phyloP scores from a whole-genome alignment of 92 coral and sea anemone species.

The Isaurus tuberculatus region DNA sequence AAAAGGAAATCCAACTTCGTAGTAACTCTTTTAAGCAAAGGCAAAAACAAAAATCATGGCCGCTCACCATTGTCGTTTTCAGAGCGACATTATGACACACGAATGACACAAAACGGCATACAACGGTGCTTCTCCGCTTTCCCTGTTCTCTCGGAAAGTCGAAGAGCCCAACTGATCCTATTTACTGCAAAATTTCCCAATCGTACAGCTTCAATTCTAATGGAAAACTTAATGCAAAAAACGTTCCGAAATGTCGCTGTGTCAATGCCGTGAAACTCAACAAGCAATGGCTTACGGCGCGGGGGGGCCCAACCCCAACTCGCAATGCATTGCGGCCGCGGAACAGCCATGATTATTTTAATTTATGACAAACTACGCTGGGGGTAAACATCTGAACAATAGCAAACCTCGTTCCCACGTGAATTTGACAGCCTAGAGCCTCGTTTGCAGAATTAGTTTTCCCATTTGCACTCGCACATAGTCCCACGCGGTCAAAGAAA shows the following conservation, averaged over 20 bases:
- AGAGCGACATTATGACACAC: slow-evolving; percentile 97
- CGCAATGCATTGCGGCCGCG: slow-evolving; percentile 90
- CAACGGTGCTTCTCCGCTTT: slow-evolving; percentile 74
- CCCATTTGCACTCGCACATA: slow-evolving; percentile 43
- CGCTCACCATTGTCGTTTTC: slow-evolving; percentile 99
- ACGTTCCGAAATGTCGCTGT: slow-evolving; percentile 97
- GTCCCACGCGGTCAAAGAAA: slow-evolving; percentile 53
- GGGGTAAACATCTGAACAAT: slow-evolving; percentile 74
- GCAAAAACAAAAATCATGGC: slow-evolving; percentile 99
- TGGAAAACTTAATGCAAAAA: slow-evolving; percentile 90
- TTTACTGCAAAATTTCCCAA: slow-evolving; percentile 63
- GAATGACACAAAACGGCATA: slow-evolving; percentile 91
- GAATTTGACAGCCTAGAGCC: slow-evolving; percentile 13
- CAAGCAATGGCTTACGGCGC: slow-evolving; percentile 98
- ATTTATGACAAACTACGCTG: slow-evolving; percentile 67
- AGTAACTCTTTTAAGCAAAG: slow-evolving; percentile 92
- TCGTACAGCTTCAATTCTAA: slow-evolving; percentile 79
- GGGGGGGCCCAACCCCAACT: slow-evolving; percentile 99
- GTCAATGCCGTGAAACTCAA: slow-evolving; percentile 99
- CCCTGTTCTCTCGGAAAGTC: slow-evolving; percentile 76
- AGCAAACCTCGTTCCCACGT: slow-evolving; percentile 67
- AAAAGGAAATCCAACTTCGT: slow-evolving; percentile 80
- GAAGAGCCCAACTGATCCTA: slow-evolving; percentile 62
- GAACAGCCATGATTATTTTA: slow-evolving; percentile 74
- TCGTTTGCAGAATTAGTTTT: slow-evolving; percentile 45